A percentile compares a stretch with the other conserved stretches of the same genome.
These are phyloP conservation scores for Aspidiotus destructor DNA, from an alignment of 2,888 invertebrate species.

Conservation along the genomic window DNA sequence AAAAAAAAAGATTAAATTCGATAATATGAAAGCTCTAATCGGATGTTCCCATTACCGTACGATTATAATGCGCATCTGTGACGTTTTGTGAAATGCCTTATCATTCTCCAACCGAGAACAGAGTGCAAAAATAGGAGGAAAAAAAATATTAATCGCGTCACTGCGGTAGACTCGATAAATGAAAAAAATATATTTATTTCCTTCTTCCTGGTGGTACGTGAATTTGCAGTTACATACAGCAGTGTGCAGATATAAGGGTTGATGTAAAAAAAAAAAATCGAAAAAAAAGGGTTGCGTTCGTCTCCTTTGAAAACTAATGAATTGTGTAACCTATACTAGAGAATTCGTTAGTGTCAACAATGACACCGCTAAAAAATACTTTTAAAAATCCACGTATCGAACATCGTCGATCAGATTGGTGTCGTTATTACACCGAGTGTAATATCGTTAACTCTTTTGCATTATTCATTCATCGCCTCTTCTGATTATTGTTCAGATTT, in stretches of 20 bases:
- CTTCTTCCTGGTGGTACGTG: constrained; percentile 10
- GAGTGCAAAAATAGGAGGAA: neutral
- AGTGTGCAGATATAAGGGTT: too few species aligned
- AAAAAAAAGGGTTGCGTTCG: constrained; percentile 19
- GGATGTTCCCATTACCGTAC: constrained; percentile 5
- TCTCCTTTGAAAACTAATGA: constrained; percentile 26
- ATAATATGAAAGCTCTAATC: constrained; percentile 19
- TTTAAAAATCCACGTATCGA: constrained; percentile 18
- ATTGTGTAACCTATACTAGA: constrained; percentile 30
- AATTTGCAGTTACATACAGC: too few species aligned
- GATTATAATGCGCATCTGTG: constrained; percentile 25
- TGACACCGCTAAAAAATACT: constrained; percentile 25
- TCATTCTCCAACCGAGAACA: constrained; percentile 3
- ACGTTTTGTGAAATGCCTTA: constrained; percentile 14
- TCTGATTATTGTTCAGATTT: too few species aligned
- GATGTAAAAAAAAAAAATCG: neutral
- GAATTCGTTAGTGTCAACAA: constrained; percentile 26
- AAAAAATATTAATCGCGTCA: constrained; percentile 30
- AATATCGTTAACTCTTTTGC: constrained; percentile 31
- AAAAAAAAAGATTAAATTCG: constrained; percentile 19
- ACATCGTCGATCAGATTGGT: neutral
- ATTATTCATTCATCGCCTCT: constrained; percentile 21
- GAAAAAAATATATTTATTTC: constrained; percentile 14
- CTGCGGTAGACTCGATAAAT: constrained; percentile 31
- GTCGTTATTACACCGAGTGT: neutral